Conservation (phyloP, 2,113 vertebrate species). For the Phalacrocorax brasilianus region DNA sequence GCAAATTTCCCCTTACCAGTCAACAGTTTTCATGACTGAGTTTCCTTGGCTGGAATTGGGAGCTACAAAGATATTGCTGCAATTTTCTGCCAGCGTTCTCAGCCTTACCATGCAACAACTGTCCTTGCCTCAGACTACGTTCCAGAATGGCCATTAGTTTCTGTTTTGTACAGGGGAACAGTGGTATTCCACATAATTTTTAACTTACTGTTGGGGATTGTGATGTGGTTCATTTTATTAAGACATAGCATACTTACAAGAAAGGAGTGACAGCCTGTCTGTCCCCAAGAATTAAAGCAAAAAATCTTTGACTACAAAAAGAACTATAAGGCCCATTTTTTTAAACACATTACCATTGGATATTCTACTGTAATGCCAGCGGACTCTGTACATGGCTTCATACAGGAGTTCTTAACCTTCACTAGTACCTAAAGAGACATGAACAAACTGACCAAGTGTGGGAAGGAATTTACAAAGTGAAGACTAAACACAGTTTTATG, state of each 20-base stretch:
- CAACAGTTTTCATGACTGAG: neutral
- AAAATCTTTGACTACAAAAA: neutral
- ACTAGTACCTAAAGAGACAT: neutral
- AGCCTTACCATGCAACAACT: neutral
- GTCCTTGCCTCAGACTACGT: neutral
- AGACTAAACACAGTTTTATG: neutral
- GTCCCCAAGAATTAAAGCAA: neutral
- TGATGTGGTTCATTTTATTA: neutral
- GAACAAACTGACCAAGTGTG: neutral
- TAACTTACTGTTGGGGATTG: neutral
- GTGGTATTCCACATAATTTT: neutral
- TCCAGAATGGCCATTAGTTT: neutral
- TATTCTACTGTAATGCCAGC: neutral
- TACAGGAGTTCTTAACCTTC: neutral
- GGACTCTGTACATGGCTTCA: neutral
- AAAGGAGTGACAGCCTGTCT: neutral
- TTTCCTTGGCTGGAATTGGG: neutral
- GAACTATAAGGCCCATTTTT: fast-evolving
- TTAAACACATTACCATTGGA: neutral
- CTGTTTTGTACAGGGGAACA: neutral
- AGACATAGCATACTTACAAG: neutral
- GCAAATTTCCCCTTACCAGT: neutral
- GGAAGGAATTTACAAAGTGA: neutral
- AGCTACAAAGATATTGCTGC: neutral
- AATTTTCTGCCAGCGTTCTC: neutral